Conservation (phyloP, 1,140 invertebrate species). For the Diuraphis noxia region DNA sequence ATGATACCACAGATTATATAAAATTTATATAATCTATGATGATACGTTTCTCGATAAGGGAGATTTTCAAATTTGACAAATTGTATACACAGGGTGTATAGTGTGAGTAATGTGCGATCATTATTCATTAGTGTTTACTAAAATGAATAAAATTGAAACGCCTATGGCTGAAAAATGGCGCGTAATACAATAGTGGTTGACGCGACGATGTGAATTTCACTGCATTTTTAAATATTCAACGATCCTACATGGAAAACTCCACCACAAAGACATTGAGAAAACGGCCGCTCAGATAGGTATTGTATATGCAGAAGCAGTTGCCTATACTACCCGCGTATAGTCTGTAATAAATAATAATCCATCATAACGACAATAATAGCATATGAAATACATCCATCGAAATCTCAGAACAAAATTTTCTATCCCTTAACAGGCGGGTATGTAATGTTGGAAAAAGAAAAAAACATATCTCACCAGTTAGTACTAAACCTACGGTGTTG, state of each 20-base stretch:
- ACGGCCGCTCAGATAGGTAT: no score
- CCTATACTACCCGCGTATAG: not conserved
- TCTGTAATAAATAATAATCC: not conserved
- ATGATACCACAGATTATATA: no score
- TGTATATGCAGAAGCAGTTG: no score
- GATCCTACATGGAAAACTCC: not conserved
- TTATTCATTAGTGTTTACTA: not conserved
- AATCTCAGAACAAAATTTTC: not conserved
- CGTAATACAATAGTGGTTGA: not conserved
- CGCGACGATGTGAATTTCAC: not conserved
- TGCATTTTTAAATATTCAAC: not conserved
- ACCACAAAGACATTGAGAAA: not conserved
- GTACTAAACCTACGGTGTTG: not conserved
- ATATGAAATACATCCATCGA: not conserved
- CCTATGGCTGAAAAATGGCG: not conserved
- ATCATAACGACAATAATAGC: not conserved
- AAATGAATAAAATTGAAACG: not conserved
- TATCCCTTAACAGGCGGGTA: not conserved
- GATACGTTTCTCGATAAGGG: no score
- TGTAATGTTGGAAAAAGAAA: not conserved
- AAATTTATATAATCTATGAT: no score
- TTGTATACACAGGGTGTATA: no score
- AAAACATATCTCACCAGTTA: not conserved
- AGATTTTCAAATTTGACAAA: no score
- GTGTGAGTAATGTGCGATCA: not conserved